A percentile compares a stretch with the other conserved stretches of the same genome.
Evolutionary conservation across 2,888 invertebrate genomes (phyloP).

Genomic region (Tachina lurida): DNA sequence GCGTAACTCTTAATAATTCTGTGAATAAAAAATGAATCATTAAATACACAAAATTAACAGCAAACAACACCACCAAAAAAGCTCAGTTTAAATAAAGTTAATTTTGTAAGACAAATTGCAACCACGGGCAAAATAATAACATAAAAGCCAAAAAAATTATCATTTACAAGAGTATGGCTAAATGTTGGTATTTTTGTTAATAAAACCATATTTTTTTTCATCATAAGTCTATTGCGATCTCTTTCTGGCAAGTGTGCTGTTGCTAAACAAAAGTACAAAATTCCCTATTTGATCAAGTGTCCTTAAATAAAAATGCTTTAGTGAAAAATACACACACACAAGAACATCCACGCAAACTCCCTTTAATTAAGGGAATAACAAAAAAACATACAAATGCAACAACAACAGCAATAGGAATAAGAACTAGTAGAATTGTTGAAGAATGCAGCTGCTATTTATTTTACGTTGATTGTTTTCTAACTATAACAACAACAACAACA

Average conservation of each 20-base stretch:
- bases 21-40: conserved; percentile 56
- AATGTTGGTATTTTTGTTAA: conserved; percentile 33
- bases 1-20: conserved; percentile 25
- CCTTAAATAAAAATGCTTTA: conserved; percentile 37
- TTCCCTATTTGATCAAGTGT: conserved; percentile 62
- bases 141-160: conserved; percentile 38
- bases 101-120: background rate
- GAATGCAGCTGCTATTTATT: conserved; percentile 70
- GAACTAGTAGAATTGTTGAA: conserved; percentile 53
- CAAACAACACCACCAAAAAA: conserved; percentile 19
- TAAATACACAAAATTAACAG: conserved; percentile 29
- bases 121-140: background rate
- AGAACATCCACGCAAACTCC: conserved; percentile 45
- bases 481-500: conserved; percentile 39
- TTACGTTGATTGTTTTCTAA: conserved; percentile 47
- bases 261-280: conserved; percentile 23
- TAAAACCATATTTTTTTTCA: background rate
- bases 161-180: conserved; percentile 20
- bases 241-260: conserved; percentile 59
- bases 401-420: conserved; percentile 38
- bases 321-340: background rate
- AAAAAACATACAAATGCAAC: conserved; percentile 4
- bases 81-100: conserved; percentile 17
- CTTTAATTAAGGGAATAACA: conserved; percentile 32
- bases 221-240: conserved; percentile 33